Percentiles rank a stretch among this genome's conserved stretches.
These are phyloP conservation scores for Polydrusus pterygomalis DNA, from an alignment of 2,888 invertebrate species.

Conservation along the genomic window DNA sequence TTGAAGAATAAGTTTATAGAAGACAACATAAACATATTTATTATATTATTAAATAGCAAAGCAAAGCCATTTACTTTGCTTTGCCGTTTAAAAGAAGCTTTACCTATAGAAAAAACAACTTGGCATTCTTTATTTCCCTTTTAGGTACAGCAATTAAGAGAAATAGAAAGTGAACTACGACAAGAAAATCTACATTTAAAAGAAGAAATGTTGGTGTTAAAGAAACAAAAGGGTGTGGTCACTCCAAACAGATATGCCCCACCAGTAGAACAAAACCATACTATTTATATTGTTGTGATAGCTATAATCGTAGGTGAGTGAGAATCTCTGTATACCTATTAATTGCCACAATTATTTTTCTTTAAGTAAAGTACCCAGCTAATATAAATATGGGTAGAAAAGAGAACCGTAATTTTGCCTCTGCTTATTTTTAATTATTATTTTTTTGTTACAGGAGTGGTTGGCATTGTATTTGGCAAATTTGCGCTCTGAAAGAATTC, in stretches of 20 bases:
- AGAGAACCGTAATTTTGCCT: too few species aligned
- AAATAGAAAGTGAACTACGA: conserved; percentile 85
- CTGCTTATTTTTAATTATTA: neutral
- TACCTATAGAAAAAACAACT: neutral
- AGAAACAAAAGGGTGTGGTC: conserved; percentile 72
- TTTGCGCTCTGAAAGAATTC: conserved; percentile 82
- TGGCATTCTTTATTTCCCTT: conserved; percentile 13
- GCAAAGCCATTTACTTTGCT: too few species aligned
- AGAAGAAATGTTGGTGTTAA: conserved; percentile 81
- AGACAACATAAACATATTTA: too few species aligned
- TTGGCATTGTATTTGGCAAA: conserved; percentile 87
- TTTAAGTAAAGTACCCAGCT: too few species aligned
- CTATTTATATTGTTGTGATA: conserved; percentile 59
- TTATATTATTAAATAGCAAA: too few species aligned
- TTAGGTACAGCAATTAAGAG: conserved; percentile 83
- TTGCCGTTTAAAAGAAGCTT: neutral
- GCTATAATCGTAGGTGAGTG: conserved; percentile 55
- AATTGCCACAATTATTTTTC: too few species aligned
- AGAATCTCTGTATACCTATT: too few species aligned
- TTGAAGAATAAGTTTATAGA: too few species aligned
- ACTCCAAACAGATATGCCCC: conserved; percentile 75
- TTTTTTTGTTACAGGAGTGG: conserved; percentile 66
- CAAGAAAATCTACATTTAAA: conserved; percentile 91
- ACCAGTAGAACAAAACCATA: conserved; percentile 75
- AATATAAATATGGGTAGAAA: too few species aligned